Evolutionary conservation across 2,113 vertebrate species (phyloP), one percentile per base, ranked within the genome.

Genomic region (Acrocephalus arundinaceus): DNA sequence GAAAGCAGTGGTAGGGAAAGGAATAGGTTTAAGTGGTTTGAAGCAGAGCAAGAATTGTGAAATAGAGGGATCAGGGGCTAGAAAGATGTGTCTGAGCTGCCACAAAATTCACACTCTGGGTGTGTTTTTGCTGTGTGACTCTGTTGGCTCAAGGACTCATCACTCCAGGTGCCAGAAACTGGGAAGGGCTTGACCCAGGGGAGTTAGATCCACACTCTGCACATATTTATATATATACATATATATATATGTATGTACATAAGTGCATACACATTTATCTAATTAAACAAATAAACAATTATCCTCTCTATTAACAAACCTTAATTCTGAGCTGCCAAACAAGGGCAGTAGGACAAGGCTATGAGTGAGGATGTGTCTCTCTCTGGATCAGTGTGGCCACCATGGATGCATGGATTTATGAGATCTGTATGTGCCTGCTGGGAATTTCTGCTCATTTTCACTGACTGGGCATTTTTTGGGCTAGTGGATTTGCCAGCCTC

Each of bases 21-120:
- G 39, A 88, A 14, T 5, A 48, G 20, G 11, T 58, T 11, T 31
- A 31, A 11, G 12, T 18, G 22, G 22, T 65, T 73, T 52, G 27
- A 25, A 12, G 67, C 65, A 24, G 31, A 85, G 9, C 0, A 52
- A 28, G 30, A 55, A 33, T 0, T 30, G 27, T 19, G 46, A 80
- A 80, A 46, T 0, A 70, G 18, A 48, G 5, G 3, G 22, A 37
- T 14, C 28, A 57, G 4, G 5, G 15, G 11, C 35, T 22, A 35
- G 8, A 74, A 75, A 25, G 12, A 8, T 2, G 4, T 31, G 33
- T 22, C 33, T 49, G 2, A 41, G 10, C 33, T 41, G 24, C 5
- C 20, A 16, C 33, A 55, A 0, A 3, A 12, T n/a, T 37, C 62
- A 55, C 9, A 7, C 1, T 16, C 7, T 10, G 12, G 30, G 25